Base-by-base conservation (phyloP, 1,140 invertebrate genomes). In the Stratiolaelaps scimitus region DNA sequence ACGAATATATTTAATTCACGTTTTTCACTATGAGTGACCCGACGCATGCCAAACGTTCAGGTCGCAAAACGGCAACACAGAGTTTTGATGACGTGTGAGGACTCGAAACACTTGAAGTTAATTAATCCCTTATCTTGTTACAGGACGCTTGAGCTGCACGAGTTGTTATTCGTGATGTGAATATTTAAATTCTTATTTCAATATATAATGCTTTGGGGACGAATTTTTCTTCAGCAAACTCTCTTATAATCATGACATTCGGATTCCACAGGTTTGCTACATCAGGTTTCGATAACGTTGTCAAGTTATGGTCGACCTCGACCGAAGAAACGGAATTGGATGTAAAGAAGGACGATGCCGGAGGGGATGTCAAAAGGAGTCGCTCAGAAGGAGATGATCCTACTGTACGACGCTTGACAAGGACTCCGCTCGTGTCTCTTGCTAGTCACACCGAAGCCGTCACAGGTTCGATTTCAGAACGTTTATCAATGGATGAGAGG, bases 361-460 rank as follows among this genome's bases (percentile, higher is more conserved):
- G 10, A 40, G 28, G 47, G 15, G 20, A 23, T 53, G 47, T 28
- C 7, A 53, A 53, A 43, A 48, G 68, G 64, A 26, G 46, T 29
- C 26, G 46, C 26, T 28, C 71, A 43, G 65, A 69, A 43, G 69
- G 68, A 46, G 65, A 66, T 34, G 15, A 23, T 64, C 46, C 23
- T 65, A 43, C n/a, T 56, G 46, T 66, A n/a, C 65, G 26, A 30
- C 28, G 15, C 26, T 43, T 53, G 17, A 68, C 48, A 56, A 47
- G 26, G 15, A 43, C 85, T 46, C 91, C 93, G 1, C 75, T 87
- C 68, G 80, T 88, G 72, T 96, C 92, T 15, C 76, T 98, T 67
- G 84, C 86, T 75, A 92, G 92, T 0, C 95, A 99, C 74, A 84
- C 84, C 69, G 93, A 98, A 76, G 86, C 84, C 20, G 82, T 98